Evolutionary conservation across 2,113 vertebrate genomes (phyloP).

Genomic region (Eudorcas thomsonii): DNA sequence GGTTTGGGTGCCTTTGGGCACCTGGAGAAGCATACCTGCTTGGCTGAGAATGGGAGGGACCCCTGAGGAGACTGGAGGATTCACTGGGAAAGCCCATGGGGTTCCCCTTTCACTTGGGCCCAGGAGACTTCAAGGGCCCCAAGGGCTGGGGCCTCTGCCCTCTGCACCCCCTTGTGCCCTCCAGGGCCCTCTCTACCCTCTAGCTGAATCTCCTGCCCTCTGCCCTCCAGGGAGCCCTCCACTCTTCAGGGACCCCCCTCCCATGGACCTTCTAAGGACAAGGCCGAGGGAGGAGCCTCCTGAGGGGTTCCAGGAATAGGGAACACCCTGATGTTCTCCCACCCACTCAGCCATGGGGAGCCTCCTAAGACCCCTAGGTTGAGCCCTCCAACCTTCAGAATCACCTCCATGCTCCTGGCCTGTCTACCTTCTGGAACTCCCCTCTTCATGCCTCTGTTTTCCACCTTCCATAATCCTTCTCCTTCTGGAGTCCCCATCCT

Average conservation of each 20-base stretch:
- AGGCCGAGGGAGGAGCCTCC: background rate
- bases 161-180: accelerated
- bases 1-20: background rate
- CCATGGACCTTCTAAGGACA: background rate
- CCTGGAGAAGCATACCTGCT: background rate
- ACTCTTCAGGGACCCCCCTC: background rate
- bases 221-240: background rate
- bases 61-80: background rate
- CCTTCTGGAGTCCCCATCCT: background rate
- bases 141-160: background rate
- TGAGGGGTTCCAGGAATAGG: background rate
- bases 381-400: background rate
- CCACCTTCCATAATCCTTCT: background rate
- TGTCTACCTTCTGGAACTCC: background rate
- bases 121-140: background rate
- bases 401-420: background rate
- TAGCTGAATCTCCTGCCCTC: background rate
- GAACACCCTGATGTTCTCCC: background rate
- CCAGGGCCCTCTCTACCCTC: background rate
- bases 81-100: background rate
- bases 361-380: background rate
- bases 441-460: background rate
- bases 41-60: background rate
- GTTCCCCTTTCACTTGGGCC: background rate
- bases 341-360: background rate